Conservation (phyloP, 2,113 vertebrate species). For the Chloropsis hardwickii region DNA sequence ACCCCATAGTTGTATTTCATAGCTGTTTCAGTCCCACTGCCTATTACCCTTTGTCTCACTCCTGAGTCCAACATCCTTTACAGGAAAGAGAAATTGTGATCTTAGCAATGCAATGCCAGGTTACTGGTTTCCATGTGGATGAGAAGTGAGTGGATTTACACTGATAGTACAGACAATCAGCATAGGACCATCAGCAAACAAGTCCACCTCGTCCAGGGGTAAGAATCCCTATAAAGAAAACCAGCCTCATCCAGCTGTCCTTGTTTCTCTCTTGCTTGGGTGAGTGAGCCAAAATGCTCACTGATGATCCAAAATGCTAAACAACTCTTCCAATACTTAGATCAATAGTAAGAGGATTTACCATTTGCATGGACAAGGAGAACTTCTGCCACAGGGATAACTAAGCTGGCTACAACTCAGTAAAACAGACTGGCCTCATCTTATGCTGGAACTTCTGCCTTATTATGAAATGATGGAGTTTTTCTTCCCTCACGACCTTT, state of each 20-base stretch:
- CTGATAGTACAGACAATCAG: fast-evolving
- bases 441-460: neutral
- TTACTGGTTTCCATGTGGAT: neutral
- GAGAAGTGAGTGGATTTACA: neutral
- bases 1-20: neutral
- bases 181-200: neutral
- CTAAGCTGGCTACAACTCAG: neutral
- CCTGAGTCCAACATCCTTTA: neutral
- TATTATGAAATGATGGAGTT: neutral
- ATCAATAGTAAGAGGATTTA: neutral
- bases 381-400: neutral
- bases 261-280: neutral
- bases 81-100: neutral
- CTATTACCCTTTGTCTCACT: neutral
- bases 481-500: neutral
- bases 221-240: neutral
- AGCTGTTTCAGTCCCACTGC: neutral
- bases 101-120: neutral
- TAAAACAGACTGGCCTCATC: neutral
- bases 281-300: neutral
- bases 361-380: neutral
- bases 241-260: neutral
- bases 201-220: fast-evolving
- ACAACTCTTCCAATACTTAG: neutral
- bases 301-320: neutral